Percentiles rank a stretch among this genome's conserved stretches.
Evolutionary conservation across 1,140 invertebrate genomes (phyloP).

Genomic region (Neoseiulus cucumeris): DNA sequence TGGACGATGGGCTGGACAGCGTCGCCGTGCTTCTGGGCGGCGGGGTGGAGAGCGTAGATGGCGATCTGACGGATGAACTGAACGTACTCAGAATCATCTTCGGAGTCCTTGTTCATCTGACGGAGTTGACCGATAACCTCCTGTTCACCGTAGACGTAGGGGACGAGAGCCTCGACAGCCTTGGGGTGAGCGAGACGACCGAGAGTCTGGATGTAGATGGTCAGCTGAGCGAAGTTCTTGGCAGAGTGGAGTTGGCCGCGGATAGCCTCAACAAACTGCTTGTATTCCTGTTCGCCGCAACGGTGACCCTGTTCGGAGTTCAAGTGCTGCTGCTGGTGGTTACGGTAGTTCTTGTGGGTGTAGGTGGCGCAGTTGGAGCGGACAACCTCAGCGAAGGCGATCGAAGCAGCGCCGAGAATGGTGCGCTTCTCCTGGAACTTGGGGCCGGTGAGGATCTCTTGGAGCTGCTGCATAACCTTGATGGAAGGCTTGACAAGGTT

Average conservation of each 20-base stretch:
- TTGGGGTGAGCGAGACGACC: neutral
- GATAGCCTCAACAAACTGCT: neutral
- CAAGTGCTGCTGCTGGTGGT: neutral
- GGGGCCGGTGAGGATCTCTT: neutral
- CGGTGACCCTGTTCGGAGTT: neutral
- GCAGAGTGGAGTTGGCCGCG: neutral
- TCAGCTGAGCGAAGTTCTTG: neutral
- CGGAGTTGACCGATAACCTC: neutral
- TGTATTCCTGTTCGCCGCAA: conserved; percentile 7
- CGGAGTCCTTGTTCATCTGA: neutral
- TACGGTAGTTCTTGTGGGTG: neutral
- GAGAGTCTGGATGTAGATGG: conserved; percentile 1
- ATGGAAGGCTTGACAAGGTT: neutral
- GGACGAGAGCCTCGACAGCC: neutral
- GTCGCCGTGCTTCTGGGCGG: neutral
- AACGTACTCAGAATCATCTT: neutral
- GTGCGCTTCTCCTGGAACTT: neutral
- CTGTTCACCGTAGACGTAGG: neutral
- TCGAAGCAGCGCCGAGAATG: neutral
- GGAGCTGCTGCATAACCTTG: neutral
- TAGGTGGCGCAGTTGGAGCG: neutral
- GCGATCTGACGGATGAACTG: neutral
- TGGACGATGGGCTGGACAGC: conserved; percentile 6
- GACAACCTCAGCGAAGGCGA: neutral
- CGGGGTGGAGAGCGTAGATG: neutral